Evolutionary conservation across 2,113 vertebrate genomes (phyloP).

Genomic region (Myrmecobius fasciatus): DNA sequence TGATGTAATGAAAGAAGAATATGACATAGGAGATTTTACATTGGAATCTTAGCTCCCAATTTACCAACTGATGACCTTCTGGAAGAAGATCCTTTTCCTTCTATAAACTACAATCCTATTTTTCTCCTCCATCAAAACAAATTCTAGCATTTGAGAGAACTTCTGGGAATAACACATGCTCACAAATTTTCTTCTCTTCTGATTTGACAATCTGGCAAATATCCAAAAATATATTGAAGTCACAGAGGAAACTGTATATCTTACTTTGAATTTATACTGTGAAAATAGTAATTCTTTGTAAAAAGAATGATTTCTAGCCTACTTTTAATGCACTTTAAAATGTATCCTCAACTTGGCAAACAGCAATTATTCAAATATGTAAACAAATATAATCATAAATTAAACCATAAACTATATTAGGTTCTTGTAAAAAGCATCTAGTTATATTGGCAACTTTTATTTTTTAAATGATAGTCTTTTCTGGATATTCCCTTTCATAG

Average conservation of each 20-base stretch:
- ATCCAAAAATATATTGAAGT: slow-evolving; percentile 26
- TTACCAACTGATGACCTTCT: background rate
- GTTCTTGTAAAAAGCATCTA: too few species aligned
- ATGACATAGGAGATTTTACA: background rate
- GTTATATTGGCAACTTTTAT: too few species aligned
- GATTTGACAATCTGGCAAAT: slow-evolving; percentile 43
- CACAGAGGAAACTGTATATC: background rate
- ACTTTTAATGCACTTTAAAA: background rate
- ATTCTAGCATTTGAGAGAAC: slow-evolving; percentile 4
- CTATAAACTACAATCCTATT: background rate
- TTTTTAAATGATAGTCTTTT: too few species aligned
- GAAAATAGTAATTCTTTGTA: slow-evolving; percentile 17
- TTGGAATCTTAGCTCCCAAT: background rate
- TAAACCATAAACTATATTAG: too few species aligned
- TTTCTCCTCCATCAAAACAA: slow-evolving; percentile 11
- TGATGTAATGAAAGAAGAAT: background rate
- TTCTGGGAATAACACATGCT: background rate
- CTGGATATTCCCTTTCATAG: too few species aligned
- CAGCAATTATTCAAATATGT: background rate
- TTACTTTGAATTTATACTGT: slow-evolving; percentile 6
- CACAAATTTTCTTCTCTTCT: background rate
- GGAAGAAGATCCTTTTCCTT: background rate
- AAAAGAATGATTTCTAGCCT: background rate
- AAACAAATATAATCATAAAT: too few species aligned
- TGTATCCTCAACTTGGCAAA: background rate